Evolutionary conservation across 1,140 invertebrate genomes (phyloP), one percentile per base, ranked within the genome.

Genomic region (Calliphora vicina): DNA sequence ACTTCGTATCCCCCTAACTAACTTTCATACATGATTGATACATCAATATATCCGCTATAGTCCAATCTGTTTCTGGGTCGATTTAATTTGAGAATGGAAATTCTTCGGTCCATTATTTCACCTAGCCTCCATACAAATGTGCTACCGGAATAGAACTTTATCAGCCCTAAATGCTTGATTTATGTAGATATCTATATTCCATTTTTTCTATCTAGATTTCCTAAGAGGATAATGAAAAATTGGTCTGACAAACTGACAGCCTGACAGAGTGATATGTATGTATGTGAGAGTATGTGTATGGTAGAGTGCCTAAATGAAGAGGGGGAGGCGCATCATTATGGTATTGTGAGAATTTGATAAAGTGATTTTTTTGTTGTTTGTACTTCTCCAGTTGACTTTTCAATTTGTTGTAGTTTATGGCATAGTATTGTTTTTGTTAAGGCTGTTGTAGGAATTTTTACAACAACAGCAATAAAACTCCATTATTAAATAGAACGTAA

Each of bases 281-380:
- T 10, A 23, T 6, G 5, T 57, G n/a, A 23, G 61, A 1, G 50
- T 61, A 61, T 67, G 50, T 57, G n/a, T 57, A 8, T 35, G n/a
- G n/a, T n/a, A n/a, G n/a, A n/a, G 17, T 57, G 4, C 35, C 10
- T 35, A 8, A 35, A 35, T 35, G 50, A 3, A 57, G n/a, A 57
- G 50, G 35, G 4, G 35, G 35, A 10, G 35, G 35, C 1, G 6
- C 15, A 57, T 57, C 15, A 57, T 57, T 57, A 57, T 57, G 50
- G n/a, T n/a, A n/a, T 57, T 57, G 50, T 67, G 10, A 67, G 61
- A 67, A 67, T 67, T 67, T 67, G 61, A 67, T 67, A 67, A 67
- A 67, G 61, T 67, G 61, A 67, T 67, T 67, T 67, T 67, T 23
- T 67, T 57, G 35, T 35, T 35, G 35, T 35, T 35, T 35, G 15